Evolutionary conservation across 2,888 invertebrate genomes (phyloP).

Genomic region (Synanthedon formicaeformis): DNA sequence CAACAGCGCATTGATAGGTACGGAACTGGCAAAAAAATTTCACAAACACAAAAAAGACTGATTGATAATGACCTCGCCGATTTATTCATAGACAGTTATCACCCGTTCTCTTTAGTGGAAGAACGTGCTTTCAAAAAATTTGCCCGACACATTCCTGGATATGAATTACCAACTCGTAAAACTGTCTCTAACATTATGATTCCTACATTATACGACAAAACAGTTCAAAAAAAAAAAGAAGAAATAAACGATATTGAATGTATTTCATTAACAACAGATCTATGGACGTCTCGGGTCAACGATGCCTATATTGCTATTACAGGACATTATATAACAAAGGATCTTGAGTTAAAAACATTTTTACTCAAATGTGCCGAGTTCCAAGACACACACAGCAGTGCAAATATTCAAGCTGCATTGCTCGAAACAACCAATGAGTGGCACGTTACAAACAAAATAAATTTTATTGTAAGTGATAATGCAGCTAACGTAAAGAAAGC

Average conservation of each 20-base stretch:
- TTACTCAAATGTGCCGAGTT: slow-evolving; percentile 1
- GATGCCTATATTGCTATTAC: slow-evolving; percentile 4
- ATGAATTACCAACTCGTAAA: no score
- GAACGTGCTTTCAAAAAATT: no score
- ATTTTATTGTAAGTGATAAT: slow-evolving; percentile 7
- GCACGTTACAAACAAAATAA: slow-evolving; percentile 11
- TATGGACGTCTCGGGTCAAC: slow-evolving; percentile 10
- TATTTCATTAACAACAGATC: slow-evolving; percentile 9
- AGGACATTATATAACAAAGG: slow-evolving; percentile 2
- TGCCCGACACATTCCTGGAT: no score
- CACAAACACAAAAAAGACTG: neutral
- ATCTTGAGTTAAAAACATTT: slow-evolving; percentile 1
- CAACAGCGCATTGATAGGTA: neutral
- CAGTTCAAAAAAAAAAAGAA: slow-evolving; percentile 7
- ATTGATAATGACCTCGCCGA: neutral
- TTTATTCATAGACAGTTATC: no score
- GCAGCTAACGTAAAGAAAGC: slow-evolving; percentile 9
- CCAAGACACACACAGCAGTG: no score
- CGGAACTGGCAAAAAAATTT: neutral
- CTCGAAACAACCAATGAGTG: neutral
- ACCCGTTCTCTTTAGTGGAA: no score
- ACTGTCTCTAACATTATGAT: no score
- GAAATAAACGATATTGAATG: slow-evolving; percentile 2
- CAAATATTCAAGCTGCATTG: slow-evolving; percentile 1
- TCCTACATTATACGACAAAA: slow-evolving; percentile 2